Conservation (phyloP, 2,113 vertebrate genomes). For the Neolamprologus modestus region DNA sequence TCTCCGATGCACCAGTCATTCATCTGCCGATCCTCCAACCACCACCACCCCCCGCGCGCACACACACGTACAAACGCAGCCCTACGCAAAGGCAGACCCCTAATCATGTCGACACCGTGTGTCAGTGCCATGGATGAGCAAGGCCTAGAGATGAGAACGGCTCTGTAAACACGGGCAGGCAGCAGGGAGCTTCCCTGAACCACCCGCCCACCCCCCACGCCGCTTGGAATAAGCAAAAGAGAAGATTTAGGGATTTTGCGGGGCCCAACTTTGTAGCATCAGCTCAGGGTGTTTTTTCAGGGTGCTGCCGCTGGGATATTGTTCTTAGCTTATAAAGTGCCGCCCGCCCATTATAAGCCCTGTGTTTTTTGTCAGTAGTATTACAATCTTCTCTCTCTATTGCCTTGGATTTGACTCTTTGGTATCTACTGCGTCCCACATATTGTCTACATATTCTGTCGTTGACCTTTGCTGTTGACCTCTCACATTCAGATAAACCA, state of each 20-base stretch:
- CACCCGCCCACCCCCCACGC: background rate
- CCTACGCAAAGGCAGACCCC: conserved; percentile 58
- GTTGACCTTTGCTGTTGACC: conserved; percentile 51
- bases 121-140: conserved; percentile 65
- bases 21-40: conserved; percentile 64
- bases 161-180: conserved; percentile 67
- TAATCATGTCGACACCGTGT: conserved; percentile 65
- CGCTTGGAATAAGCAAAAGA: conserved; percentile 61
- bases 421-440: background rate
- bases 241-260: conserved; percentile 69
- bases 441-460: conserved; percentile 1
- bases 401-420: conserved; percentile 32
- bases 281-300: conserved; percentile 54
- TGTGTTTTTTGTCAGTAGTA: conserved; percentile 56
- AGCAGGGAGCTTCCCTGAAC: conserved; percentile 44
- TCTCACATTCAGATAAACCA: conserved; percentile 41
- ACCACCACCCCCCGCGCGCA: background rate
- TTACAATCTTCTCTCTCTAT: conserved; percentile 32
- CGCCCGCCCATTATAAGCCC: conserved; percentile 43
- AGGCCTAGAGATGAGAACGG: conserved; percentile 64
- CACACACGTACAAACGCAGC: conserved; percentile 16
- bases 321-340: conserved; percentile 61
- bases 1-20: conserved; percentile 66
- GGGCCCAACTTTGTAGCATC: conserved; percentile 63
- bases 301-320: conserved; percentile 58